These are phyloP conservation scores for Boloria euphrosyne DNA, from an alignment of 2,888 invertebrate genomes.

Conservation along the genomic window DNA sequence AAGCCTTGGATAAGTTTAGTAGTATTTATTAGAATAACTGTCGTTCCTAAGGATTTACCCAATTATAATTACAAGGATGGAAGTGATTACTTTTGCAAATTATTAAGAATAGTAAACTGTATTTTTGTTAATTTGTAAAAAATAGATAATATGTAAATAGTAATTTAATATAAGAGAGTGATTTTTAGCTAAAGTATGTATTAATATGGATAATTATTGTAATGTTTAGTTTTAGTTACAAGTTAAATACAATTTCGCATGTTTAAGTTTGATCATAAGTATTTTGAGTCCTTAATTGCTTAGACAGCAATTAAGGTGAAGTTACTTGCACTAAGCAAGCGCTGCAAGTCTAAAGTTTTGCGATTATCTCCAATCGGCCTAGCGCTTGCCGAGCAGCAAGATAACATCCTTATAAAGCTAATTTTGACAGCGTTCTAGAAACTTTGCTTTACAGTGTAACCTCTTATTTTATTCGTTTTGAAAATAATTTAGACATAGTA, in stretches of 20 bases:
- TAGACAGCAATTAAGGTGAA: slow-evolving; percentile 34
- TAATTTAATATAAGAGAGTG: too few relatives aligned
- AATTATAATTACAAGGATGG: too few relatives aligned
- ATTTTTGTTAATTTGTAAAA: not conserved
- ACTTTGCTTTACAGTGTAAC: slow-evolving; percentile 5
- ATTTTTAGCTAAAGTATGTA: too few relatives aligned
- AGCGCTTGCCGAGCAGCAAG: slow-evolving; percentile 41
- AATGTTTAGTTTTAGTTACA: too few relatives aligned
- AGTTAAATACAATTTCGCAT: slow-evolving; percentile 11
- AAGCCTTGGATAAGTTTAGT: slow-evolving; percentile 21
- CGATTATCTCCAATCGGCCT: slow-evolving; percentile 43
- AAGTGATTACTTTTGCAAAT: too few relatives aligned
- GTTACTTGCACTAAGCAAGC: slow-evolving; percentile 26
- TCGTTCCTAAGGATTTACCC: not conserved
- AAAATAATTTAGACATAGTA: not conserved
- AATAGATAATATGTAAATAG: too few relatives aligned
- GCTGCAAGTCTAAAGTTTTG: slow-evolving; percentile 30
- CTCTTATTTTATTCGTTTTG: not conserved
- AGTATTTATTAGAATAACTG: slow-evolving; percentile 15
- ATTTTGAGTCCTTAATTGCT: slow-evolving; percentile 33
- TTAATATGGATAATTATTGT: too few relatives aligned
- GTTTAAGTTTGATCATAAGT: slow-evolving; percentile 26
- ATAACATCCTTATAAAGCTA: slow-evolving; percentile 35
- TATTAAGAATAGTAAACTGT: not conserved
- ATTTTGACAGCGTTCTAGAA: slow-evolving; percentile 16